Percentiles rank a stretch among this genome's conserved stretches.
Evolutionary conservation across 2,113 vertebrate species (phyloP).

Genomic region (Pipa parva): DNA sequence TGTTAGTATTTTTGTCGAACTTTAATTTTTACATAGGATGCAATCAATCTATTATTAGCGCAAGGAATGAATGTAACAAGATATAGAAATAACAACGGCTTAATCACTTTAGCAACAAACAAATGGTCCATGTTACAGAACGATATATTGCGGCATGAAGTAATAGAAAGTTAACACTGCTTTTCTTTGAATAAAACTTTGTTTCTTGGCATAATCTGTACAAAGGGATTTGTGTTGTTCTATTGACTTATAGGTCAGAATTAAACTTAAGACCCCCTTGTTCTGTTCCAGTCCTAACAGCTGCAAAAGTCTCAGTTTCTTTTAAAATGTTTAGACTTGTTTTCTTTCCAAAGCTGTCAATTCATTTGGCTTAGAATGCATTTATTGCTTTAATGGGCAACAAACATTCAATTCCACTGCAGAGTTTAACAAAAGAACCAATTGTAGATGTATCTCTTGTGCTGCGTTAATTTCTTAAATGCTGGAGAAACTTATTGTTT

Average conservation of each 20-base stretch:
- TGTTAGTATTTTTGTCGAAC: conserved; percentile 13
- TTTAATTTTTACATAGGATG: conserved; percentile 24
- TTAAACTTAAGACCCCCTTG: conserved; percentile 25
- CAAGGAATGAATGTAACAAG: conserved; percentile 37
- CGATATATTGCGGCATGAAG: not conserved
- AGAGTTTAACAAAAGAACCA: conserved; percentile 10
- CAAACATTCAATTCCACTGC: conserved; percentile 26
- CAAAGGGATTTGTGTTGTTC: conserved; percentile 46
- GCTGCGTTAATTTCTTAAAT: not conserved
- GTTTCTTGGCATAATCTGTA: conserved; percentile 37
- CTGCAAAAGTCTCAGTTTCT: conserved; percentile 51
- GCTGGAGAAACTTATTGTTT: too few species aligned
- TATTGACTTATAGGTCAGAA: conserved; percentile 36
- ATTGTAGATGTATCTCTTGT: conserved; percentile 1
- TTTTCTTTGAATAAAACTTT: conserved; percentile 44
- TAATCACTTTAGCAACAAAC: conserved; percentile 1
- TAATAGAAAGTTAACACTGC: conserved; percentile 24
- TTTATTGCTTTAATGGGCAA: conserved; percentile 46
- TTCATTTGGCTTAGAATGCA: conserved; percentile 46
- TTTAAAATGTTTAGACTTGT: conserved; percentile 43
- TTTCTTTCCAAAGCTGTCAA: conserved; percentile 47
- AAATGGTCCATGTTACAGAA: conserved; percentile 9
- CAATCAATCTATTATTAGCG: conserved; percentile 33
- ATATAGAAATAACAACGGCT: conserved; percentile 29
- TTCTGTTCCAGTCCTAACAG: conserved; percentile 48